These are phyloP conservation scores for Nymphalis io DNA, from an alignment of 1,140 invertebrate genomes.

Conservation along the genomic window DNA sequence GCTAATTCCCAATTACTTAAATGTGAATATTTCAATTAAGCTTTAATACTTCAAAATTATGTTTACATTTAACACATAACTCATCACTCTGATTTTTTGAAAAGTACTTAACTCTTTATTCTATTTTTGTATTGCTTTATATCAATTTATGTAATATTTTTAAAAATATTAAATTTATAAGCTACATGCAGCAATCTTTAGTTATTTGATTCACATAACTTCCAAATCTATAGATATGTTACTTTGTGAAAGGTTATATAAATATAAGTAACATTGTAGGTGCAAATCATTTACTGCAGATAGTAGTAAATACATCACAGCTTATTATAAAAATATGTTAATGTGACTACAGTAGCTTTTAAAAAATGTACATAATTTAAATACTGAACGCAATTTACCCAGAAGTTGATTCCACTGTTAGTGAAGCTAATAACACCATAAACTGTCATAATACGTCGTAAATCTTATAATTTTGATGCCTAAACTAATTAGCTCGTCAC, in stretches of 20 bases:
- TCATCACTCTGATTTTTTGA: no score
- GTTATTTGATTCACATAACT: neutral
- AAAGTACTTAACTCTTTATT: no score
- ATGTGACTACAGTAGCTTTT: conserved; percentile 3
- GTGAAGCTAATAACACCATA: conserved; percentile 1
- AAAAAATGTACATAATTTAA: conserved; percentile 17
- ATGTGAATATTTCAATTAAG: no score
- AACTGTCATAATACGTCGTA: neutral
- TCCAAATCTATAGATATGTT: neutral
- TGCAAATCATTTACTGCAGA: neutral
- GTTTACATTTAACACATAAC: no score
- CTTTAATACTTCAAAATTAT: no score
- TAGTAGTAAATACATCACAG: neutral
- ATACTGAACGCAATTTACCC: conserved; percentile 19
- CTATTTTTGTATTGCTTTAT: no score
- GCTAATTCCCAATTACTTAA: no score
- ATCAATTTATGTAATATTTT: no score
- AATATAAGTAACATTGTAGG: neutral
- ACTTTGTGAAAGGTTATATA: conserved; percentile 2
- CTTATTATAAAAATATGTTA: conserved; percentile 1
- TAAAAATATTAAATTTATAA: no score
- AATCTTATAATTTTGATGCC: conserved; percentile 17
- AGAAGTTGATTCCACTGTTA: conserved; percentile 4
- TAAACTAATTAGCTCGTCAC: conserved; percentile 46
- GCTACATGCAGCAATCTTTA: no score